Base-by-base conservation (phyloP, 2,888 invertebrate genomes). In the Epirrhoe tristata region DNA sequence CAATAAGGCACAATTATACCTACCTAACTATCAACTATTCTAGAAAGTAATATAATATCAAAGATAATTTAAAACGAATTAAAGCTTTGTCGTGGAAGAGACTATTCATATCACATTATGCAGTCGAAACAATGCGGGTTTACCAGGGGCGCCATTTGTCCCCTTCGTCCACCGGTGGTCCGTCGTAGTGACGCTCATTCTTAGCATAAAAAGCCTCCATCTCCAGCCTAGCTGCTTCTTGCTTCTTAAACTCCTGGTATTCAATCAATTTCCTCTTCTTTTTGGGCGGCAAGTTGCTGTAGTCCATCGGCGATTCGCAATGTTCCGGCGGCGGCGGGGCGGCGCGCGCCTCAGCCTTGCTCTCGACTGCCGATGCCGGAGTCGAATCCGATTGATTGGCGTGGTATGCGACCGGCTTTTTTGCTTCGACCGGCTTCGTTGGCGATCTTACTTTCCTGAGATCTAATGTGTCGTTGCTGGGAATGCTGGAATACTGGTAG, bases 181-280 rank as follows among this genome's bases (percentile, higher is more conserved):
- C 86, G 58, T 80, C 84, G 57, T 73, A 79, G 63, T 75, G 78
- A 46, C 80, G 76, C 39, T 81, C 85, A 83, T 89, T 91, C 88
- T 90, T 88, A 77, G 81, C 88, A 72, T 84, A 87, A 85, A 87
- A 88, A 86, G 89, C 88, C 72, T 91, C 90, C 69, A 85, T 84
- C 75, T 87, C 88, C 62, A 87, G 89, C 72, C 86, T 89, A 58
- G 91, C 91, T 83, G 91, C 93, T 81, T 93, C 93, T 78, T 91
- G 91, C 81, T 91, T 93, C 90, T 92, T 93, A 79, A 88, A 89
- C 85, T 93, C 93, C 76, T 93, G 93, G 85, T 93, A 93, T 87
- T 93, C 93, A 79, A 93, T 91, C 77, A 93, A 80, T 83, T 93
- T 93, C 84, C 93, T 91, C 86, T 93, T 93, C 90, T 93, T 93